Percentiles rank a stretch among this genome's conserved stretches.
Evolutionary conservation across 1,140 invertebrate species (phyloP).

Genomic region (Scaptodrosophila lebanonensis): DNA sequence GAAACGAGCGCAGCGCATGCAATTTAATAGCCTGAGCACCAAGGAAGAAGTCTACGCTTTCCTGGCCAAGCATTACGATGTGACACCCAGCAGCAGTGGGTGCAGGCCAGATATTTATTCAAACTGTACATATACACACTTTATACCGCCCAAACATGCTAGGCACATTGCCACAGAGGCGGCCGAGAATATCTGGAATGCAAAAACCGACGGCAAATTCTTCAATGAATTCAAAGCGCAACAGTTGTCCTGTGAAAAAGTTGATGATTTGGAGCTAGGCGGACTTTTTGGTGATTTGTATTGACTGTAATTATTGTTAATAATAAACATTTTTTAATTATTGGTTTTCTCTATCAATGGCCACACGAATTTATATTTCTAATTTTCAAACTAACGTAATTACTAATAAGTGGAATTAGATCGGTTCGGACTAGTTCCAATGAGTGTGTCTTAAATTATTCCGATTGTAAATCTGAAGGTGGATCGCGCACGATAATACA

Average conservation of each 20-base stretch:
- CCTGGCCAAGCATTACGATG: slow-evolving; percentile 77
- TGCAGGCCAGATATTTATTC: slow-evolving; percentile 27
- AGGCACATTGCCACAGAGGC: slow-evolving; percentile 40
- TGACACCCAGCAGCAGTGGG: slow-evolving; percentile 17
- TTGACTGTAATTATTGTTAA: slow-evolving; percentile 13
- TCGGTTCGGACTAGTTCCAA: too few relatives aligned
- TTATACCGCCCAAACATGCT: slow-evolving; percentile 49
- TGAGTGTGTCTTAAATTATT: too few relatives aligned
- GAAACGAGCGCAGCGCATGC: slow-evolving; percentile 82
- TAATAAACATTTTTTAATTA: too few relatives aligned
- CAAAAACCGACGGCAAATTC: slow-evolving; percentile 56
- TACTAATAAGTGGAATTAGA: too few relatives aligned
- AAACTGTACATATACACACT: slow-evolving; percentile 53
- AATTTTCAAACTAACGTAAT: too few relatives aligned
- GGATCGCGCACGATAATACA: too few relatives aligned
- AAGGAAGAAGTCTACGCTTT: slow-evolving; percentile 85
- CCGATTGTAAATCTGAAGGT: too few relatives aligned
- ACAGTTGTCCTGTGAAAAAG: slow-evolving; percentile 20
- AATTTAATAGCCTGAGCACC: slow-evolving; percentile 88
- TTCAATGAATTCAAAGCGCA: slow-evolving; percentile 58
- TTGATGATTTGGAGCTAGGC: slow-evolving; percentile 40
- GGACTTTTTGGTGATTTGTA: slow-evolving; percentile 40
- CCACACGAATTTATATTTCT: too few relatives aligned
- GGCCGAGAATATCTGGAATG: slow-evolving; percentile 42
- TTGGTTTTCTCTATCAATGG: too few relatives aligned